Evolutionary conservation across 1,140 invertebrate genomes (phyloP).

Genomic region (Macrotrachela quadricornifera): DNA sequence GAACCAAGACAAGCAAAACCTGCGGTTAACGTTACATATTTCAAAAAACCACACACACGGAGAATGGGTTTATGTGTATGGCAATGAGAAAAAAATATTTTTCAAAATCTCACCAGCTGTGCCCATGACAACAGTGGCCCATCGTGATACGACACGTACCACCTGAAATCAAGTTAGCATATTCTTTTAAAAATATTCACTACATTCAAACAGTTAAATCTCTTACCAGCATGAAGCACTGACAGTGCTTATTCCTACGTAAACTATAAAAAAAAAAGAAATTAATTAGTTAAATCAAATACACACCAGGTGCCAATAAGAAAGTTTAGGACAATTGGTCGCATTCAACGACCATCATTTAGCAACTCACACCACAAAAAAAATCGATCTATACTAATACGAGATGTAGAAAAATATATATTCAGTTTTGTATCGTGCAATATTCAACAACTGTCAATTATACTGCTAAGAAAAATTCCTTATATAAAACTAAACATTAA

Average conservation of each 20-base stretch:
- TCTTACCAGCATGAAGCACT: constrained; percentile 66
- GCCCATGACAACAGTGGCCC: constrained; percentile 90
- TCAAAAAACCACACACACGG: too few species aligned
- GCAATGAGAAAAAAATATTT: not conserved
- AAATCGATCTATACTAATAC: constrained; percentile 1
- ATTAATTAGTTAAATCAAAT: not conserved
- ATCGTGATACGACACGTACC: constrained; percentile 83
- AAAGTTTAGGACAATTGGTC: constrained; percentile 6
- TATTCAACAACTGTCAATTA: too few species aligned
- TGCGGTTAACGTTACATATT: too few species aligned
- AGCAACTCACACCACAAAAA: not conserved
- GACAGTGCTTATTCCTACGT: constrained; percentile 86
- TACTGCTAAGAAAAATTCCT: too few species aligned
- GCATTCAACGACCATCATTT: constrained; percentile 7
- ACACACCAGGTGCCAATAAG: constrained; percentile 9
- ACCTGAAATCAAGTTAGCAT: constrained; percentile 32
- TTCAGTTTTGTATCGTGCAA: too few species aligned
- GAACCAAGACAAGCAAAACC: too few species aligned
- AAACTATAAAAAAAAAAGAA: constrained; percentile 30
- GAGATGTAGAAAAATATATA: too few species aligned
- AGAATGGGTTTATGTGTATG: too few species aligned
- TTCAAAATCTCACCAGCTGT: constrained; percentile 48
- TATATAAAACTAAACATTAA: not conserved
- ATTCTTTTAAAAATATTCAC: too few species aligned
- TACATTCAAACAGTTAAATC: too few species aligned